Evolutionary conservation across 2,797 vertebrate species (phyloP).

Genomic region (Hirundo rustica): DNA sequence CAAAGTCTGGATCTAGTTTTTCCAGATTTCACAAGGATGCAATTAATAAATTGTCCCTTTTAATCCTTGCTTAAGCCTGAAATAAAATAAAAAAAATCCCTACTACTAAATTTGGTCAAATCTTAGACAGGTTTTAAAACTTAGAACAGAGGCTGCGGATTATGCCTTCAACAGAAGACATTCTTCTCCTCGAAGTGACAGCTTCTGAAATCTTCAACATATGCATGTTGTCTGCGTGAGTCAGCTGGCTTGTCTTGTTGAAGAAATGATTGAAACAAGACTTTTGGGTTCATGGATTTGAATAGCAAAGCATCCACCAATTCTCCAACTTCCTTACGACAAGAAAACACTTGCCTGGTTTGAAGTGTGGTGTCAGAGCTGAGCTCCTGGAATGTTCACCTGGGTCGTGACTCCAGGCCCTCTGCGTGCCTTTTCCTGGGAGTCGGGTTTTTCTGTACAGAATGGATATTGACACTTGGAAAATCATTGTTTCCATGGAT

Average conservation of each 20-base stretch:
- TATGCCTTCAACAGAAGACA: background rate
- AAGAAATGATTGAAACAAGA: background rate
- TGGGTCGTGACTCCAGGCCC: background rate
- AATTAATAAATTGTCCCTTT: background rate
- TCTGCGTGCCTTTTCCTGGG: background rate
- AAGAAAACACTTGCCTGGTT: fast-evolving
- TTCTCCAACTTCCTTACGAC: background rate
- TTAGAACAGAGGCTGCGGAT: background rate
- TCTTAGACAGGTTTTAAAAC: background rate
- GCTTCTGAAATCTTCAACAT: background rate
- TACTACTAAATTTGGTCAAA: background rate
- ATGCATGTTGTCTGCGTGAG: fast-evolving
- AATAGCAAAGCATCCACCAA: background rate
- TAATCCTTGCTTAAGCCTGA: background rate
- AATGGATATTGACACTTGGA: background rate
- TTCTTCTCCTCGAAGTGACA: background rate
- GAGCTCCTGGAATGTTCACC: background rate
- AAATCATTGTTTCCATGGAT: background rate
- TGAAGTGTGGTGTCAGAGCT: background rate
- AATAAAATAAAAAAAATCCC: background rate
- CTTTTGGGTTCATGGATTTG: background rate
- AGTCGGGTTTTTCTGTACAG: background rate
- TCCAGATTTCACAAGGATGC: background rate
- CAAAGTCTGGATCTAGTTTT: background rate
- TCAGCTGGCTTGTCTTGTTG: background rate